Conservation (phyloP, 2,888 invertebrate genomes). For the Xestia sexstrigata region DNA sequence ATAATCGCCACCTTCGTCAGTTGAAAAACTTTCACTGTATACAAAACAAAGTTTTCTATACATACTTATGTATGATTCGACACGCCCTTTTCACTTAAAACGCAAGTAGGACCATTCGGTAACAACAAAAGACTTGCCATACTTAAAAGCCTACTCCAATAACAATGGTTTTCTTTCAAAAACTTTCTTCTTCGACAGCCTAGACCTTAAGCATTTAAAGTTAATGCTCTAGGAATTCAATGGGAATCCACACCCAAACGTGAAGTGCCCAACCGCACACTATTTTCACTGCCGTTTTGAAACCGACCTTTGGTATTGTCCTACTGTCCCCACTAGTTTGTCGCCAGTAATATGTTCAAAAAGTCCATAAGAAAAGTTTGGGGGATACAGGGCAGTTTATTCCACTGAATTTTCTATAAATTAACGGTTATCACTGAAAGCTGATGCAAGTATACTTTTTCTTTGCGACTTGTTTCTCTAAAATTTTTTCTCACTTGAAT, state of each 20-base stretch:
- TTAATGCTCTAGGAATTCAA: slow-evolving; percentile 69
- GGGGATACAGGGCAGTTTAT: too few species aligned
- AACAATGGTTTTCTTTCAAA: slow-evolving; percentile 45
- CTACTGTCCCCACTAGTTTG: background rate
- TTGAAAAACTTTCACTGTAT: slow-evolving; percentile 7
- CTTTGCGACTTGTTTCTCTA: background rate
- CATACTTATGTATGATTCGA: slow-evolving; percentile 16
- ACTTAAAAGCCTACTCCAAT: slow-evolving; percentile 47
- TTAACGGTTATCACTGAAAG: too few species aligned
- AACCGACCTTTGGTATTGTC: slow-evolving; percentile 34
- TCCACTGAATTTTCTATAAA: background rate
- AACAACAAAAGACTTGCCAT: slow-evolving; percentile 23
- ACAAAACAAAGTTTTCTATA: slow-evolving; percentile 21
- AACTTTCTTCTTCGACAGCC: slow-evolving; percentile 56
- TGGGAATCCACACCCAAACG: slow-evolving; percentile 67
- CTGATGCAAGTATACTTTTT: background rate
- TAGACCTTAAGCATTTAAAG: slow-evolving; percentile 75
- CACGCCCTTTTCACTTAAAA: slow-evolving; percentile 40
- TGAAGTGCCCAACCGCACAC: slow-evolving; percentile 56
- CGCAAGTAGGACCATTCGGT: slow-evolving; percentile 24
- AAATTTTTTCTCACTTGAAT: background rate
- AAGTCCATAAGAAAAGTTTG: background rate
- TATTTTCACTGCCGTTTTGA: slow-evolving; percentile 56
- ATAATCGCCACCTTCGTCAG: background rate
- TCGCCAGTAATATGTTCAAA: background rate